Evolutionary conservation across 2,113 vertebrate species (phyloP), one percentile per base, ranked within the genome.

Genomic region (Brachypteracias leptosomus): DNA sequence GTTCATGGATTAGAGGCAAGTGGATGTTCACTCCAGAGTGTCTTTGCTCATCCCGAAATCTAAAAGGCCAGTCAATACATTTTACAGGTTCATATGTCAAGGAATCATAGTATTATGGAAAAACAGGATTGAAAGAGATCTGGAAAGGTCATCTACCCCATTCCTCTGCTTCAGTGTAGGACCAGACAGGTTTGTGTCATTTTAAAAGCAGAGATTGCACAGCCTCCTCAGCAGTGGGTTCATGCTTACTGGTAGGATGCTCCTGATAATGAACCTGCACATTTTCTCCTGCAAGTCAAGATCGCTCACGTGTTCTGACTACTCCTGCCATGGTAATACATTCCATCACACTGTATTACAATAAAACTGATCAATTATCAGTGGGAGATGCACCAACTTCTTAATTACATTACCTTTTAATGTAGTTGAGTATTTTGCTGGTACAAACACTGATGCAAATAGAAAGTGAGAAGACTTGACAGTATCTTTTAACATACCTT

Each of bases 181-280:
- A 61, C n/a, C 14, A 91, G 13, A 1, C 9, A 61, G 16, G 7
- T 74, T 13, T 81, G n/a, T 55, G 36, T 5, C 25, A 54, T 89
- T 86, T 76, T 66, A 57, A 33, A 86, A 76, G 21, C 16, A 31
- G 46, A 77, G 25, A 24, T n/a, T 11, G 19, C 31, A 51, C 22
- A 49, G 13, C 4, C 29, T 71, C 11, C 33, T 85, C 26, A 68
- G 14, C 40, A 76, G n/a, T 44, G 54, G 5, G 33, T 57, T 73
- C 26, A 42, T 26, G 11, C 38, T 52, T 55, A 59, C 7, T 36
- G 3, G 10, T 65, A 79, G 18, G 4, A 28, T 83, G 35, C 25
- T 58, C 13, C 29, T 74, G 19, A 26, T 16, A 51, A 84, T 2
- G 2, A 77, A 33, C 8, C 4, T 5, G 0, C 20, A 31, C 1